Evolutionary conservation across 2,797 vertebrate species (phyloP).

Genomic region (Luscinia luscinia): DNA sequence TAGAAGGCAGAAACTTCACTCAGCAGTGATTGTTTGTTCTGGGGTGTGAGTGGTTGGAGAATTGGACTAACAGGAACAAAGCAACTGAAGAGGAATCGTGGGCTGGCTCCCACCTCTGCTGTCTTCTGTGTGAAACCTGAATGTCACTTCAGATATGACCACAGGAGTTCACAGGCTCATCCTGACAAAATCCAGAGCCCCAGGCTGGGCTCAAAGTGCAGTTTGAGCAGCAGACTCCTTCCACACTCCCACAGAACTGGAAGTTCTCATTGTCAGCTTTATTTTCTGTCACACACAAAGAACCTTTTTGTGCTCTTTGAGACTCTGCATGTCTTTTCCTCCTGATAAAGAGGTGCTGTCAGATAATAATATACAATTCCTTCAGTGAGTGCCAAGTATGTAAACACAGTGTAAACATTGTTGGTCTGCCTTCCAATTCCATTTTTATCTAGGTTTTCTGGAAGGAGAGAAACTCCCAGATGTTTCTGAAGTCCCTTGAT

Average conservation of each 20-base stretch:
- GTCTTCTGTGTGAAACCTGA: not conserved
- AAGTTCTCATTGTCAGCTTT: not conserved
- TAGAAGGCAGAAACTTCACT: not conserved
- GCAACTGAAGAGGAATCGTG: not conserved
- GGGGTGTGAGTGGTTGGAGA: not conserved
- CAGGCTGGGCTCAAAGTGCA: not conserved
- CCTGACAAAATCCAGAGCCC: not conserved
- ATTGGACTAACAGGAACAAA: not conserved
- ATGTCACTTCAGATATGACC: not conserved
- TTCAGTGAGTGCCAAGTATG: not conserved
- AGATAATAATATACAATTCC: not conserved
- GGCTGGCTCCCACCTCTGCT: not conserved
- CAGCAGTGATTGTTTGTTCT: not conserved
- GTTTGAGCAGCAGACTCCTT: not conserved
- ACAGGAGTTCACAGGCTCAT: not conserved
- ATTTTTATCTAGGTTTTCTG: not conserved
- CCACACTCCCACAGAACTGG: accelerated
- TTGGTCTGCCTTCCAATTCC: not conserved
- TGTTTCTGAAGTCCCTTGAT: not conserved
- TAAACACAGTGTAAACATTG: not conserved
- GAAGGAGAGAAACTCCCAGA: not conserved
- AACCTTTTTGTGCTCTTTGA: not conserved
- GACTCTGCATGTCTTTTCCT: not conserved
- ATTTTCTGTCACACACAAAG: not conserved
- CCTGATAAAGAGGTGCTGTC: not conserved